These are phyloP conservation scores for Balaeniceps rex DNA, from an alignment of 2,113 vertebrate species.

Conservation along the genomic window DNA sequence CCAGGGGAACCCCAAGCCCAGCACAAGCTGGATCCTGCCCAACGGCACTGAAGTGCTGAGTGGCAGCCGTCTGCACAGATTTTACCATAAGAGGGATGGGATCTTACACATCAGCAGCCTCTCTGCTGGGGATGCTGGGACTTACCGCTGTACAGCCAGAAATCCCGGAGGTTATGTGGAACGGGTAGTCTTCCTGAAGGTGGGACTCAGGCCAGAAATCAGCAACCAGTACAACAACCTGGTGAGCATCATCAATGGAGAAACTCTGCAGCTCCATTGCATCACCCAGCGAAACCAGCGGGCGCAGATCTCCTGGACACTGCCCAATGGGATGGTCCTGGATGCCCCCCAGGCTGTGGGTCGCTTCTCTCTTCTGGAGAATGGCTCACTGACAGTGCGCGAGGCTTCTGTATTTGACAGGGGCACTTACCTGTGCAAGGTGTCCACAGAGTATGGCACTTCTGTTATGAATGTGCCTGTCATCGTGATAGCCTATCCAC, in stretches of 20 bases:
- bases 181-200: conserved; percentile 75
- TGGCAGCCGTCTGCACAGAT: conserved; percentile 70
- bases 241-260: conserved; percentile 82
- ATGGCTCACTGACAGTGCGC: conserved; percentile 83
- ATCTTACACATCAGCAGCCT: conserved; percentile 81
- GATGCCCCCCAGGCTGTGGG: conserved; percentile 78
- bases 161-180: conserved; percentile 75
- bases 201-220: conserved; percentile 77
- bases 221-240: conserved; percentile 75
- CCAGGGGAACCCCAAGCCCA: conserved; percentile 62
- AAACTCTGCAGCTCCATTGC: conserved; percentile 84
- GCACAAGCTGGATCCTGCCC: conserved; percentile 85
- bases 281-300: conserved; percentile 40
- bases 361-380: conserved; percentile 77
- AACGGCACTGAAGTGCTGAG: conserved; percentile 76
- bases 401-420: conserved; percentile 85
- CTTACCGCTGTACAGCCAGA: conserved; percentile 84
- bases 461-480: conserved; percentile 75
- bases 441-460: conserved; percentile 75
- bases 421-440: conserved; percentile 84
- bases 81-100: conserved; percentile 81
- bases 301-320: conserved; percentile 78
- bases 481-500: conserved; percentile 83
- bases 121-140: conserved; percentile 76
- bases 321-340: conserved; percentile 81